phyloP scores from a whole-genome alignment of 1,140 invertebrate species.

The Cylas formicarius region DNA sequence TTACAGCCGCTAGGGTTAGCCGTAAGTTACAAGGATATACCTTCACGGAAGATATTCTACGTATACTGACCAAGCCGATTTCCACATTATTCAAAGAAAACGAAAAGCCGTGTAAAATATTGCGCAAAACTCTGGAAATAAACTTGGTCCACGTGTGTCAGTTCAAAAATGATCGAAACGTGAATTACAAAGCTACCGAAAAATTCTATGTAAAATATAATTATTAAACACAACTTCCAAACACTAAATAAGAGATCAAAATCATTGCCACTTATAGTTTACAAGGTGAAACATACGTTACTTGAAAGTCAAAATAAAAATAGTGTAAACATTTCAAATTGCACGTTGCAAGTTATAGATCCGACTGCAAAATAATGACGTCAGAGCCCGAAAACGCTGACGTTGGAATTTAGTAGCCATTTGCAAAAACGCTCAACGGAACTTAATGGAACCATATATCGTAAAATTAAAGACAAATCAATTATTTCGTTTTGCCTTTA shows the following conservation, averaged over 20 bases:
- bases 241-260: constrained; percentile 68
- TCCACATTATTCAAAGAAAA: constrained; percentile 60
- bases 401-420: constrained; percentile 1
- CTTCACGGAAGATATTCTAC: constrained; percentile 31
- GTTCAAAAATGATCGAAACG: too few relatives aligned
- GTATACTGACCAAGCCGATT: too few relatives aligned
- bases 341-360: constrained; percentile 20
- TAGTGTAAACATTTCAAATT: too few relatives aligned
- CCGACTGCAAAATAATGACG: too few relatives aligned
- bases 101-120: constrained; percentile 42
- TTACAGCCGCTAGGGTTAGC: constrained; percentile 18
- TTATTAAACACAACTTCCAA: constrained; percentile 41
- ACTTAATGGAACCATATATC: not conserved
- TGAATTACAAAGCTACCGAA: constrained; percentile 41
- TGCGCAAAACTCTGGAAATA: constrained; percentile 25
- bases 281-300: too few relatives aligned
- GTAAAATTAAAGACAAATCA: not conserved
- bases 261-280: constrained; percentile 60
- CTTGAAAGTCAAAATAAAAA: too few relatives aligned
- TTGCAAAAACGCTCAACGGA: too few relatives aligned
- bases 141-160: too few relatives aligned
- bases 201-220: constrained; percentile 25
- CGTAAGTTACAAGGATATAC: constrained; percentile 9
- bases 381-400: too few relatives aligned
- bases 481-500: not conserved